These are phyloP conservation scores for Ivindomyrus marchei DNA, from an alignment of 2,113 vertebrate genomes.

Conservation along the genomic window DNA sequence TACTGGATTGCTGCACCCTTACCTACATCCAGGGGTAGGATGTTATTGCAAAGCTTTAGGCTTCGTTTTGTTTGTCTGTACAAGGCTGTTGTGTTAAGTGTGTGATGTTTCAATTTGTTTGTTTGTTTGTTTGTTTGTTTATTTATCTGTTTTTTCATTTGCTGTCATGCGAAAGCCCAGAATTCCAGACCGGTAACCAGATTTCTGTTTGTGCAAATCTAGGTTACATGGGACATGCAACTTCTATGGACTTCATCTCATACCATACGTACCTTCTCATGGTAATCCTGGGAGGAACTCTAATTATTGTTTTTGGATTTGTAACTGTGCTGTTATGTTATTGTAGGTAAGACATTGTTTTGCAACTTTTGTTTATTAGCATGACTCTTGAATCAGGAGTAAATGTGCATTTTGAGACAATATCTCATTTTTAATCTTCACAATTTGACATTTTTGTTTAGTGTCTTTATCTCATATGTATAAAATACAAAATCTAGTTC, in stretches of 20 bases:
- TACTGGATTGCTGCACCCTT: conserved; percentile 85
- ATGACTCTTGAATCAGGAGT: not conserved
- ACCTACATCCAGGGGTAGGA: conserved; percentile 71
- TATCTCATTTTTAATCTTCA: conserved; percentile 5
- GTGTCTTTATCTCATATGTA: not conserved
- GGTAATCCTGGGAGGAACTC: conserved; percentile 80
- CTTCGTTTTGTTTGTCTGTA: not conserved
- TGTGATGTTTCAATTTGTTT: not conserved
- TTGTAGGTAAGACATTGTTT: conserved; percentile 72
- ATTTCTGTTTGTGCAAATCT: conserved; percentile 36
- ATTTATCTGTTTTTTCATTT: not conserved
- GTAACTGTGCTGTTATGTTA: conserved; percentile 82
- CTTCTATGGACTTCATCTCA: conserved; percentile 71
- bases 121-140: not conserved
- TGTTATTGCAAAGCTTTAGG: not conserved
- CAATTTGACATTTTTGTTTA: conserved; percentile 15
- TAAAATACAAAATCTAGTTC: not conserved
- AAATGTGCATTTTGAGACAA: conserved; percentile 12
- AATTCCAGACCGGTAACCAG: conserved; percentile 25
- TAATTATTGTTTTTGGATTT: conserved; percentile 75
- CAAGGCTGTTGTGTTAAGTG: not conserved
- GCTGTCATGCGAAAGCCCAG: conserved; percentile 19
- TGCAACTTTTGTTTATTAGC: not conserved
- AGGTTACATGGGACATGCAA: conserved; percentile 66
- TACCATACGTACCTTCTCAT: conserved; percentile 82